Percentiles rank a stretch among this genome's conserved stretches.
Evolutionary conservation across 2,888 invertebrate genomes (phyloP).

Genomic region (Chelonus formosanus): DNA sequence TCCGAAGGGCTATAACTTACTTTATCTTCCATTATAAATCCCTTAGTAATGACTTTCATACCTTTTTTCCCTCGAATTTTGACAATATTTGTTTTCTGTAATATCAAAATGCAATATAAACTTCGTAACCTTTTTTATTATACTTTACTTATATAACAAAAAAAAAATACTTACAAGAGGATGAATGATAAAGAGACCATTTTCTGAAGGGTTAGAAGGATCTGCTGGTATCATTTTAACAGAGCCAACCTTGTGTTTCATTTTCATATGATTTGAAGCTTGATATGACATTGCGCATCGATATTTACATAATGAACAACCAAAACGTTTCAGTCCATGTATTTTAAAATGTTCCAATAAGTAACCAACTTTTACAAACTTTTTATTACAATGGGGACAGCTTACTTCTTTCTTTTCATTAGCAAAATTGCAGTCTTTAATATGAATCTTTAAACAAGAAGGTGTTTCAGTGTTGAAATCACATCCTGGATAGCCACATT

Average conservation of each 20-base stretch:
- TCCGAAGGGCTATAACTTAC: conserved; percentile 70
- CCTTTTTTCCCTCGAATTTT: conserved; percentile 17
- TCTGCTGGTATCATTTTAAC: conserved; percentile 65
- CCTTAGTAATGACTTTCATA: conserved; percentile 22
- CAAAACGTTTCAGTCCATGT: conserved; percentile 70
- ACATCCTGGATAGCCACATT: conserved; percentile 67
- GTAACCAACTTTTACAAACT: conserved; percentile 63
- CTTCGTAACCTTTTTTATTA: background rate
- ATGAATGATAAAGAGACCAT: conserved; percentile 67
- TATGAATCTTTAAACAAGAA: conserved; percentile 62
- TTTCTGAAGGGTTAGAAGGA: conserved; percentile 64
- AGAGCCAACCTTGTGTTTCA: conserved; percentile 66
- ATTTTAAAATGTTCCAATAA: conserved; percentile 70
- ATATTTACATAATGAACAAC: conserved; percentile 70
- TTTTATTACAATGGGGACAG: conserved; percentile 68
- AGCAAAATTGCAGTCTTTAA: conserved; percentile 56
- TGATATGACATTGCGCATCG: conserved; percentile 54
- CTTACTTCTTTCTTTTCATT: conserved; percentile 53
- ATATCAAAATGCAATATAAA: background rate
- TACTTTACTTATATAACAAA: background rate
- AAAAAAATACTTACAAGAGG: conserved; percentile 56
- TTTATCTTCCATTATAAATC: conserved; percentile 41
- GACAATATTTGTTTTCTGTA: background rate
- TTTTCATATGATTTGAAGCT: conserved; percentile 67
- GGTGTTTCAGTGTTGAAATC: conserved; percentile 57